Conservation (phyloP, 2,888 invertebrate genomes). For the Tiphia femorata region DNA sequence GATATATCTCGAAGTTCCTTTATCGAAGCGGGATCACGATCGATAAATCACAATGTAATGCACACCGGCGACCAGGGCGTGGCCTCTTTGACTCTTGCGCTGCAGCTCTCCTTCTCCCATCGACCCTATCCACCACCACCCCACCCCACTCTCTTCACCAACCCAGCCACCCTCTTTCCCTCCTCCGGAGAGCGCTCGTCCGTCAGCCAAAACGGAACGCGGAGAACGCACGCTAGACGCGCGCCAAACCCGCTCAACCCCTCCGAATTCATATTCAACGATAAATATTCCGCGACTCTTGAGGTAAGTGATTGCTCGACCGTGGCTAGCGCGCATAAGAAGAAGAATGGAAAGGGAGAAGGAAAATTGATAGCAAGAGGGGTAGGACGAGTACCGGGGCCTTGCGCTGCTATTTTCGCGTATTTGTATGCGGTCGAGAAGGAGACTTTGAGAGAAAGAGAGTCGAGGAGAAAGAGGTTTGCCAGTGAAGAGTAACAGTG, state of each 20-base stretch:
- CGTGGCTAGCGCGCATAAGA: background rate
- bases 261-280: slow-evolving; percentile 42
- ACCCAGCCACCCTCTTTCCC: too few relatives aligned
- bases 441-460: background rate
- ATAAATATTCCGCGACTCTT: slow-evolving; percentile 37
- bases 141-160: too few relatives aligned
- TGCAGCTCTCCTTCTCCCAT: background rate
- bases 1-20: slow-evolving; percentile 1
- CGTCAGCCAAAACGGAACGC: background rate
- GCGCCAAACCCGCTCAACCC: background rate
- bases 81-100: slow-evolving; percentile 32
- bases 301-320: slow-evolving; percentile 43
- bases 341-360: background rate
- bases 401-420: slow-evolving; percentile 3
- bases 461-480: background rate
- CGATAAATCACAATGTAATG: slow-evolving; percentile 28
- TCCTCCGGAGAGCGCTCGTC: too few relatives aligned
- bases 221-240: slow-evolving; percentile 11
- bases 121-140: slow-evolving; percentile 1
- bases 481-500: too few relatives aligned
- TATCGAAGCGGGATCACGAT: slow-evolving; percentile 31
- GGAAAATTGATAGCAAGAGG: background rate
- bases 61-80: slow-evolving; percentile 24
- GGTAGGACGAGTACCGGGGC: background rate
- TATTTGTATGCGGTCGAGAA: slow-evolving; percentile 6